Evolutionary conservation across 2,113 vertebrate species (phyloP).

Genomic region (Pollimyrus isidori): DNA sequence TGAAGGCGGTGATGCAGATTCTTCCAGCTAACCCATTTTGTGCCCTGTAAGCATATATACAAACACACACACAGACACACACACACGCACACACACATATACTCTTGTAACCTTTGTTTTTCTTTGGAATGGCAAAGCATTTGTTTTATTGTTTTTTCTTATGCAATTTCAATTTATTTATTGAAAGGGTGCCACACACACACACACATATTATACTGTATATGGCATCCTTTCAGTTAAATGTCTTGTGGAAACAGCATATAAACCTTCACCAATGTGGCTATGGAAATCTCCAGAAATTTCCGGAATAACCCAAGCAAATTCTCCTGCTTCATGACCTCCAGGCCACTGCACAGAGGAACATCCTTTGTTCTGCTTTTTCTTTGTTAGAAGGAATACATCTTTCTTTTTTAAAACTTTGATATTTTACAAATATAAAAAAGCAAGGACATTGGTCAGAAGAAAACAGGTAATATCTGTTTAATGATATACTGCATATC

Average conservation of each 20-base stretch:
- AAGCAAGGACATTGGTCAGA: not conserved
- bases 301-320: not conserved
- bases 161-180: too few species aligned
- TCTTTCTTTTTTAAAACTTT: not conserved
- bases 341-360: not conserved
- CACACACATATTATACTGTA: not conserved
- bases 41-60: not conserved
- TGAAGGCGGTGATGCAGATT: not conserved
- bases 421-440: not conserved
- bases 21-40: not conserved
- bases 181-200: too few species aligned
- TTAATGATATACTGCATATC: conserved; percentile 39
- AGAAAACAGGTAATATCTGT: conserved; percentile 28
- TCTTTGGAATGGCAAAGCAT: conserved; percentile 98
- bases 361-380: not conserved
- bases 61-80: not conserved
- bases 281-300: not conserved
- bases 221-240: not conserved
- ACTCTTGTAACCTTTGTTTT: conserved; percentile 98
- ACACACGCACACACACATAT: conserved; percentile 61
- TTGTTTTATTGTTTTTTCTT: conserved; percentile 68
- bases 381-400: not conserved
- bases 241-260: not conserved
- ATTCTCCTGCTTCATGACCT: not conserved
- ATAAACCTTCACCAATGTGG: not conserved